Conservation (phyloP, 2,113 vertebrate species). For the Erinaceus europaeus region DNA sequence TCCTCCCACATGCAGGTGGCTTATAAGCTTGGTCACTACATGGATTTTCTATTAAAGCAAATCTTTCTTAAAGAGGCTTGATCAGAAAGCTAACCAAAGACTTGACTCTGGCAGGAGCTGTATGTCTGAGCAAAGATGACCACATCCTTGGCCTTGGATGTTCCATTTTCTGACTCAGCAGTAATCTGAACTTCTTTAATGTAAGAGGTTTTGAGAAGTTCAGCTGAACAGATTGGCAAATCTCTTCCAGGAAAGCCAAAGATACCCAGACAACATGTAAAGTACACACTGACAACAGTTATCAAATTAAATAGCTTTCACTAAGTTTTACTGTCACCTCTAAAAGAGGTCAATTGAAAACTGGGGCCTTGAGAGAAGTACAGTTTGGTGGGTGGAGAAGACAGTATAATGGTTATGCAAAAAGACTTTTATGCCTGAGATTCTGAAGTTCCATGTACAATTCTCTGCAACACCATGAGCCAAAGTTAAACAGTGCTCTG, state of each 20-base stretch:
- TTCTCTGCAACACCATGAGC: too few relatives aligned
- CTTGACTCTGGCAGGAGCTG: neutral
- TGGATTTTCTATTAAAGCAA: neutral
- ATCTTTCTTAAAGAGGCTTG: neutral
- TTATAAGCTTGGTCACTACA: neutral
- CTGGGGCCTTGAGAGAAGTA: neutral
- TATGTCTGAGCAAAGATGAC: neutral
- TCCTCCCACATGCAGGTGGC: neutral
- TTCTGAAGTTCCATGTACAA: too few relatives aligned
- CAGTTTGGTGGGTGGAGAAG: neutral
- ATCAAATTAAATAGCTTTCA: neutral
- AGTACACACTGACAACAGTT: neutral
- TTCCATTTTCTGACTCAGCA: slow-evolving; percentile 23
- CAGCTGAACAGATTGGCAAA: neutral
- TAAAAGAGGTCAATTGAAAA: neutral
- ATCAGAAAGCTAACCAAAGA: neutral
- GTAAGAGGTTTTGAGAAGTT: slow-evolving; percentile 1
- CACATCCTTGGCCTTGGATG: neutral
- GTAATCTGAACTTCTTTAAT: slow-evolving; percentile 33
- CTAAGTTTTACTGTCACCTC: neutral
- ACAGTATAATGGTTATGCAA: too few relatives aligned
- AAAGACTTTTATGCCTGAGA: too few relatives aligned
- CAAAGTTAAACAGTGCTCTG: too few relatives aligned
- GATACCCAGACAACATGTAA: neutral
- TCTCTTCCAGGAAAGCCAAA: neutral